Evolutionary conservation across 2,113 vertebrate genomes (phyloP), one percentile per base, ranked within the genome.

Genomic region (Poecile atricapillus): DNA sequence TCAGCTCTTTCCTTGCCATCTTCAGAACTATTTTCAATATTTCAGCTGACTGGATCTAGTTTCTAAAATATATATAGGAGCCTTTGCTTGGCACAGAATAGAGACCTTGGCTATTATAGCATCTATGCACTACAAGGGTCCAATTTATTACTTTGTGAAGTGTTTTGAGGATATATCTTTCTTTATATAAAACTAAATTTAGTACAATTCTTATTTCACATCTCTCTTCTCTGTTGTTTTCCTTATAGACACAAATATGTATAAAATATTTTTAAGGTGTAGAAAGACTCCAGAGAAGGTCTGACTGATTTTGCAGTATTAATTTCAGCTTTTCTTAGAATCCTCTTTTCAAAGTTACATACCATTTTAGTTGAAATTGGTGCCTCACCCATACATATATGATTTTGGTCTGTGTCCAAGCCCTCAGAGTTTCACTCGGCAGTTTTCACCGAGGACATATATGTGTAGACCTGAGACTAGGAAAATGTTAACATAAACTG

Each of bases 11-110:
- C 79, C 63, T 85, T 93, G 52, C 46, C 46, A 39, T 75, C 56
- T 91, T 78, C 92, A 92, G 67, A 94, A 78, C 37, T 83, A 76
- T 87, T 53, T 88, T 70, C 53, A 87, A 33, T 93, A 85, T 84
- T 93, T 90, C 75, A 50, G 24, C 33, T 96, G 84, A 89, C 60
- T 67, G 39, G 76, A 93, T 95, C 74, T 49, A 60, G 58, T 86
- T 95, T 91, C 80, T 11, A 43, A 93, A 90, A 68, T 31, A 75
- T 56, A 31, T 80, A 28, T 59, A 41, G 23, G 39, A 93, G 24
- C 12, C 63, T 39, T 75, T 81, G 17, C 35, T 87, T 92, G 79
- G 64, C 83, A 86, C 39, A 88, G 63, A 84, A 69, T 27, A 75
- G 59, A 93, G 70, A 70, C 37, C 21, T 84, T 84, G 65, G 47